Base-by-base conservation (phyloP, 2,113 vertebrate genomes). In the Leptobrachium ailaonicum region DNA sequence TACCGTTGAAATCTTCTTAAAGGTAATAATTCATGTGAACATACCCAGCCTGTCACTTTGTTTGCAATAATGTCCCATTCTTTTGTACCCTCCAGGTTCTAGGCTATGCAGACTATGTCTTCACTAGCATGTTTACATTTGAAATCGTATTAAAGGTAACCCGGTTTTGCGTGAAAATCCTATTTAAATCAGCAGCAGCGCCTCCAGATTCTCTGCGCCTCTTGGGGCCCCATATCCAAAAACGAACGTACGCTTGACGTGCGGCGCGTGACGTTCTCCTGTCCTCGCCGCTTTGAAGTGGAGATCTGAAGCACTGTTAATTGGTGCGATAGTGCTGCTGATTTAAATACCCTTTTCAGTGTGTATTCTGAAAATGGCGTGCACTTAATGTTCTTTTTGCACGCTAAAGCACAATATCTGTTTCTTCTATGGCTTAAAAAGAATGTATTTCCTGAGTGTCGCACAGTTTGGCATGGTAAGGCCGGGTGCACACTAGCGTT, bases 101-200 rank as follows among this genome's bases (percentile, higher is more conserved):
- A 96, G 97, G 96, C 94, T 98, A 98, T 90, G 96, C 96, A 95
- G 96, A 98, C 95, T 98, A 98, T 96, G 96, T 97, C 96, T 98
- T 98, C 97, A 98, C 95, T 95, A 96, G 95, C 95, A 95, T 97
- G 95, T 99, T 98, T 98, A 96, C 97, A 90, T 97, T 97, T 98
- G 96, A 98, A 94, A 97, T 98, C 95, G 72, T 97, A 91, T 95
- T 98, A 88, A 98, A 98, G 96, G 96, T 98, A 98, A 98, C 94
- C 94, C 92, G 89, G 91, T 88, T 32, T 91, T 80, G 79, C 41
- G 41, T 56, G 88, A 90, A 88, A 83, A 87, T 89, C 88, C 41
- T 93, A 90, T 92, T 92, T 92, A 90, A 89, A 90, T 93, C 79
- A 80, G 79, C 66, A 68, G 79, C 32, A 20, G 4, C 4, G 20